Base-by-base conservation (phyloP, 2,797 vertebrate species). In the Anabas testudineus region DNA sequence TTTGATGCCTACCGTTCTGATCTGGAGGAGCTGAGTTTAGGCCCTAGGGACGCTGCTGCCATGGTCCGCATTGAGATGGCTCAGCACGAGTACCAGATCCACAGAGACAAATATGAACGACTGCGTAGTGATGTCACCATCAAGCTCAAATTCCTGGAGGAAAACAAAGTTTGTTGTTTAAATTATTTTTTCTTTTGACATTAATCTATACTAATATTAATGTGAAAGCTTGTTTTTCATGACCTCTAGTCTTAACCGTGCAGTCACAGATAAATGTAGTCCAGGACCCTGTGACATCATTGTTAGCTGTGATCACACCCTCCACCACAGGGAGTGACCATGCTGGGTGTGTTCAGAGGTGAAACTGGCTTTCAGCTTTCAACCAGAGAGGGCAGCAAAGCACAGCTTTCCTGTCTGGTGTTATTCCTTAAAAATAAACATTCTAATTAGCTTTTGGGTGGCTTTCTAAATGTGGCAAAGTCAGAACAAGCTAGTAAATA, bases 111-210 rank as follows among this genome's bases (percentile, higher is more conserved):
- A 88, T 99, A 98, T 0, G 98, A 99, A 84, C 93, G 96, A 71
- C 94, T 99, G 58, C 95, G 97, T 2, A 97, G 96, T 0, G 97
- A 99, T 0, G 97, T 99, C 87, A 96, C 96, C 73, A 96, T 99
- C 92, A 99, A 99, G 89, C 96, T 99, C 57, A 98, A 98, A 86
- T 99, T 99, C 87, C 86, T 99, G 89, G 97, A 99, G 78, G 98
- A 99, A 90, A 99, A 99, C 88, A 99, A 99, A 96, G 98, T 93
- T 70, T 53, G 76, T 54, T 1, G 16, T 45, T 7, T 19, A 19
- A 15, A 42, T 1, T 14, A n/a, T n/a, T n/a, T 2, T 43, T 43
- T n/a, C 5, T 3, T 19, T 19, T 3, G n/a, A 21, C 10, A 21
- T 9, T 10, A 10, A 45, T 21, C 5, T 2, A 10, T 16, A 2